A percentile compares a stretch with the other conserved stretches of the same genome.
Evolutionary conservation across 2,113 vertebrate species (phyloP).

Genomic region (Phrynosoma platyrhinos): DNA sequence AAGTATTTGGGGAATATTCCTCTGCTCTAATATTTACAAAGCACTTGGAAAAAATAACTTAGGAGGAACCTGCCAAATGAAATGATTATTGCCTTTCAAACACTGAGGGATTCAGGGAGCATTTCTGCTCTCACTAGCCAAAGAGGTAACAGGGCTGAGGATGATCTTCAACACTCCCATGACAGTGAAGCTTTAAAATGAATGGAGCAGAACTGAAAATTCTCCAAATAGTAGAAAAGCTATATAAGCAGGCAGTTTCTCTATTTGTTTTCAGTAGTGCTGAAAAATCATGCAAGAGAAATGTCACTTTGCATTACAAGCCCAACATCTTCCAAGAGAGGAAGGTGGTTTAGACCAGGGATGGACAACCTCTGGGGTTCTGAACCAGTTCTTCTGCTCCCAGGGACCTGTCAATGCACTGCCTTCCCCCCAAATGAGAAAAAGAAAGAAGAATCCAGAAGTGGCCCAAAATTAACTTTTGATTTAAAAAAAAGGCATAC

Average conservation of each 20-base stretch:
- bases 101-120: constrained; percentile 19
- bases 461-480: no score
- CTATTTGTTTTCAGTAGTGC: not conserved
- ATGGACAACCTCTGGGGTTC: no score
- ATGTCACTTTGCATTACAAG: not conserved
- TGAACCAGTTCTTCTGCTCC: no score
- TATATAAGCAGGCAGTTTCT: not conserved
- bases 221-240: constrained; percentile 18
- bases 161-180: constrained; percentile 37
- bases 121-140: constrained; percentile 47
- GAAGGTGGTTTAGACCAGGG: not conserved
- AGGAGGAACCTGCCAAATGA: constrained; percentile 54
- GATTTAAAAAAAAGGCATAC: no score
- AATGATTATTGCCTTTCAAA: constrained; percentile 63
- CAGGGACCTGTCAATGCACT: no score
- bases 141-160: constrained; percentile 39
- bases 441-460: no score
- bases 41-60: constrained; percentile 42
- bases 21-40: constrained; percentile 57
- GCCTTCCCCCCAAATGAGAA: no score
- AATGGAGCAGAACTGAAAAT: constrained; percentile 38
- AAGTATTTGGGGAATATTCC: constrained; percentile 61
- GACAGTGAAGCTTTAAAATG: constrained; percentile 42
- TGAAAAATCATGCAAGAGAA: not conserved
- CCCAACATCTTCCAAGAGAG: not conserved